Percentiles rank a stretch among this genome's conserved stretches.
These are phyloP conservation scores for Oryzias celebensis DNA, from an alignment of 2,113 vertebrate genomes.

Conservation along the genomic window DNA sequence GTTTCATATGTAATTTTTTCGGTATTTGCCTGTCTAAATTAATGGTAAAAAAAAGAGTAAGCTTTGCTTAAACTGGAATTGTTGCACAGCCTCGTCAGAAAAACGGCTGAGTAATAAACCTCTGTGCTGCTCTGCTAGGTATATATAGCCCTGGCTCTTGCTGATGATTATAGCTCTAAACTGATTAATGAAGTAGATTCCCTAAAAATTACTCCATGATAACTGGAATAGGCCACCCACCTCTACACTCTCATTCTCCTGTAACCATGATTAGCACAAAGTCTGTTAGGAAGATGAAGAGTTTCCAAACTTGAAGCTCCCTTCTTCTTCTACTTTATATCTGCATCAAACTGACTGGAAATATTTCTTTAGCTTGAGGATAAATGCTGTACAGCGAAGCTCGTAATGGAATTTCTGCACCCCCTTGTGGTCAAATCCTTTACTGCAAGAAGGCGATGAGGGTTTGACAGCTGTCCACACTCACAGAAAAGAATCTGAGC, in stretches of 20 bases:
- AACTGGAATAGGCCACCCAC: neutral
- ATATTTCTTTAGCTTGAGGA: too few relatives aligned
- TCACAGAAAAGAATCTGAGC: slow-evolving; percentile 15
- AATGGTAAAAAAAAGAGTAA: too few relatives aligned
- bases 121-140: slow-evolving; percentile 16
- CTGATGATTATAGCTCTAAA: slow-evolving; percentile 31
- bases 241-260: neutral
- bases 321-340: too few relatives aligned
- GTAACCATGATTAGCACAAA: neutral
- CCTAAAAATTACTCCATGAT: slow-evolving; percentile 13
- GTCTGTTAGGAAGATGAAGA: neutral
- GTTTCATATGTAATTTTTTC: neutral
- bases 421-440: slow-evolving; percentile 55
- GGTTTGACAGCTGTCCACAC: too few relatives aligned
- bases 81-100: neutral
- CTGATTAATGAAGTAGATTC: slow-evolving; percentile 40
- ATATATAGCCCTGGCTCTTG: slow-evolving; percentile 43
- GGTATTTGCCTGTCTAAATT: slow-evolving; percentile 5
- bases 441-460: neutral
- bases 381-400: slow-evolving; percentile 7
- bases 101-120: slow-evolving; percentile 17
- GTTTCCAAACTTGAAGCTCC: neutral
- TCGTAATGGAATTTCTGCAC: slow-evolving; percentile 25
- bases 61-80: too few relatives aligned
- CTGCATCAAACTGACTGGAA: too few relatives aligned